Percentiles rank a stretch among this genome's conserved stretches.
These are phyloP conservation scores for Psix sp. DNA, from an alignment of 1,140 invertebrate genomes.

Conservation along the genomic window DNA sequence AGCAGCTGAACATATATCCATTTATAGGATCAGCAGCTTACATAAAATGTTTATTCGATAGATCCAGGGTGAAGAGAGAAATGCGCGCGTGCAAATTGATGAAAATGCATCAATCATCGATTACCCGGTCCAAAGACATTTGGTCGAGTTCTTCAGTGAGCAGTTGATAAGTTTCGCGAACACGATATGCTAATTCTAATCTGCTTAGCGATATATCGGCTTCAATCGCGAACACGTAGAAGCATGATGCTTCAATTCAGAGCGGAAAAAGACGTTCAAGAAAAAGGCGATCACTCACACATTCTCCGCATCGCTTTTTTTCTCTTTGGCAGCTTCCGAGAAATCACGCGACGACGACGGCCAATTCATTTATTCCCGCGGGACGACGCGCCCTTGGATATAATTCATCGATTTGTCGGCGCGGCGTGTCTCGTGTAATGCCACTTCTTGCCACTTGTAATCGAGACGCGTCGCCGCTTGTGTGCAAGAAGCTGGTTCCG, in stretches of 20 bases:
- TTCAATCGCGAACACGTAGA: too few relatives aligned
- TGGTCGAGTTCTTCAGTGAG: slow-evolving; percentile 23
- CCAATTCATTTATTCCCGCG: slow-evolving; percentile 73
- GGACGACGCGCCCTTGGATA: slow-evolving; percentile 64
- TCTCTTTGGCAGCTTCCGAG: slow-evolving; percentile 43
- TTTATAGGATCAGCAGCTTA: slow-evolving; percentile 63
- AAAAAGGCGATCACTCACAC: slow-evolving; percentile 18
- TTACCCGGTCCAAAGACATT: background rate
- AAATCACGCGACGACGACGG: slow-evolving; percentile 59
- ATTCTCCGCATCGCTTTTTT: slow-evolving; percentile 35
- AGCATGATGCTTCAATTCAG: slow-evolving; percentile 21
- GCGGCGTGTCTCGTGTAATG: slow-evolving; percentile 72
- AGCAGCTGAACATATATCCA: slow-evolving; percentile 47
- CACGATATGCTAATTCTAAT: slow-evolving; percentile 26
- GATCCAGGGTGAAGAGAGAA: slow-evolving; percentile 1
- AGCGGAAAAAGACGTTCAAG: background rate
- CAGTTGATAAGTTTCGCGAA: slow-evolving; percentile 63
- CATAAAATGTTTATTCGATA: slow-evolving; percentile 62
- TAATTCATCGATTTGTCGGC: slow-evolving; percentile 76
- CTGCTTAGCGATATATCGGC: too few relatives aligned
- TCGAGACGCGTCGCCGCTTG: slow-evolving; percentile 71
- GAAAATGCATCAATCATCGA: slow-evolving; percentile 40
- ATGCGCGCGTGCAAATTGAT: slow-evolving; percentile 15
- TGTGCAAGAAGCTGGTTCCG: slow-evolving; percentile 67
- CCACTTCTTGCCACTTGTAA: slow-evolving; percentile 72